Evolutionary conservation across 2,113 vertebrate genomes (phyloP), one percentile per base, ranked within the genome.

Genomic region (Prionailurus bengalensis): DNA sequence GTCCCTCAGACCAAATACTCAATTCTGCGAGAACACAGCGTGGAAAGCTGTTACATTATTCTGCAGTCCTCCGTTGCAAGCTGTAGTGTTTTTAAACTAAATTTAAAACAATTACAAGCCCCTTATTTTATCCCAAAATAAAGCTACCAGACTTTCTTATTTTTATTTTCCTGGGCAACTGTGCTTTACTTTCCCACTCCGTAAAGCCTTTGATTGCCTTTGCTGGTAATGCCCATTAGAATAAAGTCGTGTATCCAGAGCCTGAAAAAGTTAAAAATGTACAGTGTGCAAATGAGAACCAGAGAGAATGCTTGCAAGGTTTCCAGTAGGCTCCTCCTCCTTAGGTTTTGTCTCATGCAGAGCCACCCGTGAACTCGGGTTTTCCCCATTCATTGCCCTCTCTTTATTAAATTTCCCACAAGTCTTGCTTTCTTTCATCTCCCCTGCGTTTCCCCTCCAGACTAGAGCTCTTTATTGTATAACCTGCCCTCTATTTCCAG

Each of bases 361-460:
- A 42, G 19, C 19, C 4, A 1, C 27, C 29, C 21, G 0, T 33
- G 17, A 13, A 8, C 31, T 53, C 15, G 5, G 5, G 33, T 25
- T 87, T 36, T 82, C 33, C n/a, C 19, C 42, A 61, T 51, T 48
- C 4, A 27, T 42, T 93, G 84, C 55, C 83, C 13, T 74, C n/a
- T 58, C 66, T 27, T 53, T 7, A 12, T 68, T 73, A 33, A 19
- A 42, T 61, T 58, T 31, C 73, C 33, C 33, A 14, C 23, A 33
- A 1, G 2, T 17, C 29, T 53, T 36, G 7, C 17, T 39, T 58
- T 25, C 70, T 86, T 61, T 78, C 4, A 31, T 81, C 76, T 39
- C 25, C 92, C 48, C 31, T 84, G 25, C 19, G 11, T 79, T 74
- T 76, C 33, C 25, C 65, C 39, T 45, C 86, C 82, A 31, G 27